A percentile compares a stretch with the other conserved stretches of the same genome.
These are phyloP conservation scores for Melanotaenia trifasciata DNA, from an alignment of 2,797 vertebrate species.

Conservation along the genomic window DNA sequence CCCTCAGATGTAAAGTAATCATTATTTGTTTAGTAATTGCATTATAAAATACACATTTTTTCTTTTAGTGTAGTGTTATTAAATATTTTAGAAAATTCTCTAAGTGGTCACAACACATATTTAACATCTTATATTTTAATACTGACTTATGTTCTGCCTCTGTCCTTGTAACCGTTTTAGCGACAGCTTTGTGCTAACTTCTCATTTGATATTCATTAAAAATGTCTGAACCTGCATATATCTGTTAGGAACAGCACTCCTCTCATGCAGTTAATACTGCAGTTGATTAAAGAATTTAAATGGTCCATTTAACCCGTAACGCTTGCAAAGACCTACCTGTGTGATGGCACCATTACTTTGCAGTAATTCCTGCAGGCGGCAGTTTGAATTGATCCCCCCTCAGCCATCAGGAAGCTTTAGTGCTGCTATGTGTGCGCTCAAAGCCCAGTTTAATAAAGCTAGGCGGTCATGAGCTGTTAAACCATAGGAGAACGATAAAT, in stretches of 20 bases:
- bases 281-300: conserved; percentile 86
- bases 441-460: conserved; percentile 90
- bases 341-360: conserved; percentile 79
- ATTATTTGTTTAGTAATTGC: not conserved
- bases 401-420: conserved; percentile 84
- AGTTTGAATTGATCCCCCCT: conserved; percentile 82
- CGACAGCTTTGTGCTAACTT: conserved; percentile 37
- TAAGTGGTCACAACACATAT: not conserved
- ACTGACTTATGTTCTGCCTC: conserved; percentile 8
- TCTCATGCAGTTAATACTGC: conserved; percentile 70
- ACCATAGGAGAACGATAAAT: conserved; percentile 83
- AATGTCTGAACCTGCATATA: conserved; percentile 49
- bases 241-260: conserved; percentile 44
- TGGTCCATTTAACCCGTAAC: conserved; percentile 81
- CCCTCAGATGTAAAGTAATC: not conserved
- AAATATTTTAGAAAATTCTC: not conserved
- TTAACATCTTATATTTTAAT: not conserved
- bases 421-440: conserved; percentile 84
- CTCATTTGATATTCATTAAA: conserved; percentile 70
- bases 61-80: not conserved
- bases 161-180: conserved; percentile 18
- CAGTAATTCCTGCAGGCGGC: conserved; percentile 81
- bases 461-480: conserved; percentile 82
- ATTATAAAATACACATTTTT: too few species aligned
- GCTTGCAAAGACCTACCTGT: conserved; percentile 67